phyloP scores from a whole-genome alignment of 2,797 vertebrate species.

The Anolis apletophallus region DNA sequence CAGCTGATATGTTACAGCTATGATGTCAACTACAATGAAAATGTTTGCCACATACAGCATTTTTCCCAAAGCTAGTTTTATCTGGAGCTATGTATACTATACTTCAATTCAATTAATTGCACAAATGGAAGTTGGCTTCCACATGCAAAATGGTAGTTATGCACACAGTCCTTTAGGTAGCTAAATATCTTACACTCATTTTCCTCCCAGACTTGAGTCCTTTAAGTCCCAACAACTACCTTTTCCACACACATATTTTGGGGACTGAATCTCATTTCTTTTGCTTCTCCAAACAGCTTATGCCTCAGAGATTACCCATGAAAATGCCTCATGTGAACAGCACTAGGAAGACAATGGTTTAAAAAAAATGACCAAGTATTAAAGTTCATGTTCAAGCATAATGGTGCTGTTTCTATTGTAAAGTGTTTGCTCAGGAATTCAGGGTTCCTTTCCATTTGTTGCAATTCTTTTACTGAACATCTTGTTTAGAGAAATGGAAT shows the following conservation, averaged over 20 bases:
- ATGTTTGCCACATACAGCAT: background rate
- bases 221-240: background rate
- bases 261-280: background rate
- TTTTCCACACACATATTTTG: background rate
- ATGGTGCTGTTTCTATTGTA: background rate
- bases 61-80: background rate
- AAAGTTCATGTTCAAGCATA: background rate
- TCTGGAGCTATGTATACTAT: background rate
- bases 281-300: background rate
- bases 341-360: background rate
- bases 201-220: background rate
- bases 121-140: background rate
- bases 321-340: background rate
- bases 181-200: background rate
- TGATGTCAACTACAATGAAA: background rate
- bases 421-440: conserved; percentile 4
- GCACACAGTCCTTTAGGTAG: background rate
- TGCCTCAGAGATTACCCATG: background rate
- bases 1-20: background rate
- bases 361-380: conserved; percentile 11
- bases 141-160: background rate
- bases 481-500: background rate
- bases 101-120: no score
- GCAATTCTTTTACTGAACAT: background rate
- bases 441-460: background rate